Percentiles rank a stretch among this genome's conserved stretches.
Conservation (phyloP, 2,797 vertebrate genomes). For the Hypotaenidia okinawae region DNA sequence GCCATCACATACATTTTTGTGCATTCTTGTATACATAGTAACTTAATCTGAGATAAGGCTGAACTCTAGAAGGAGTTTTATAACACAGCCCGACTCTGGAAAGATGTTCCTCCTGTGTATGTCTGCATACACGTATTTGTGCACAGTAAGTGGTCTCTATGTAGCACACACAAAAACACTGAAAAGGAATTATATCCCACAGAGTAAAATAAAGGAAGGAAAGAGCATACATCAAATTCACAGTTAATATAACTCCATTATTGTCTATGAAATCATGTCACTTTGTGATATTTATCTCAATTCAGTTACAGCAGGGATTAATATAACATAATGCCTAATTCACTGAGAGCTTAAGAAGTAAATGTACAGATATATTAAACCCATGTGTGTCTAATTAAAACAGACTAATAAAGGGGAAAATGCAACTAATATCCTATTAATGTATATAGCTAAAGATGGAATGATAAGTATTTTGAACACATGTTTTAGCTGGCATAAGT, state of each 20-base stretch:
- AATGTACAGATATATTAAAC: not conserved
- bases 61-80: not conserved
- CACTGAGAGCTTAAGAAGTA: not conserved
- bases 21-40: not conserved
- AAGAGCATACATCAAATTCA: not conserved
- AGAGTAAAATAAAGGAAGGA: not conserved
- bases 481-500: not conserved
- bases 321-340: not conserved
- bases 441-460: not conserved
- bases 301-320: not conserved
- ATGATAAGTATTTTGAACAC: not conserved
- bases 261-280: not conserved
- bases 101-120: not conserved
- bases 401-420: not conserved
- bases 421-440: not conserved
- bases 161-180: not conserved
- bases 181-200: not conserved
- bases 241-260: not conserved
- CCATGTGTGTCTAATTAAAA: not conserved
- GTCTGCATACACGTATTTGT: not conserved
- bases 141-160: not conserved
- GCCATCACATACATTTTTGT: not conserved
- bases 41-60: not conserved
- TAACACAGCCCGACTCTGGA: not conserved
- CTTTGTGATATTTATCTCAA: not conserved